Percentiles rank a stretch among this genome's conserved stretches.
Evolutionary conservation across 2,797 vertebrate genomes (phyloP).

Genomic region (Cottoperca gobio): DNA sequence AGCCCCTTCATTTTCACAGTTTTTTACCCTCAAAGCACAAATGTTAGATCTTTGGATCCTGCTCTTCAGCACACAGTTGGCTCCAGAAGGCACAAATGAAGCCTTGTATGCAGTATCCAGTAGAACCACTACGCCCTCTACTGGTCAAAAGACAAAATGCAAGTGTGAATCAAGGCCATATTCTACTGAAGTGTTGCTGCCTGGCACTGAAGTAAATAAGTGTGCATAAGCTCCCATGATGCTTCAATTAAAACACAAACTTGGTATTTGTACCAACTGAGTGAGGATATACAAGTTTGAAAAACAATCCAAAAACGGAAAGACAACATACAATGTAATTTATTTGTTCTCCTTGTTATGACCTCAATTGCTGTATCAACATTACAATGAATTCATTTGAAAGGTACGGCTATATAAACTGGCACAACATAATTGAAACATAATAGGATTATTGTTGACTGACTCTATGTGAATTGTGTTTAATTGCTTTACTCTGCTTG

Average conservation of each 20-base stretch:
- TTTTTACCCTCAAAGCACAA: slow-evolving; percentile 35
- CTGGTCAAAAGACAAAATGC: slow-evolving; percentile 59
- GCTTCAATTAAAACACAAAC: slow-evolving; percentile 34
- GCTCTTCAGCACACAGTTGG: slow-evolving; percentile 31
- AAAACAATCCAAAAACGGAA: not conserved
- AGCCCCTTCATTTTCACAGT: slow-evolving; percentile 38
- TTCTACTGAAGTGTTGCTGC: not conserved
- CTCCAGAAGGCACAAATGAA: slow-evolving; percentile 29
- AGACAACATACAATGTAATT: not conserved
- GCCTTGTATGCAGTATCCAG: slow-evolving; percentile 38
- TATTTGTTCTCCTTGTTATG: not conserved
- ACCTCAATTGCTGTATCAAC: not conserved
- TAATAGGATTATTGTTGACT: slow-evolving; percentile 36
- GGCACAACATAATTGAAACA: slow-evolving; percentile 26
- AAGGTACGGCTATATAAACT: slow-evolving; percentile 8
- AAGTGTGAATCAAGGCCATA: slow-evolving; percentile 2
- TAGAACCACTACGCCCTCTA: slow-evolving; percentile 68
- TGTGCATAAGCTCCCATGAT: slow-evolving; percentile 34
- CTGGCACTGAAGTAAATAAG: slow-evolving; percentile 18
- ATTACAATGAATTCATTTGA: slow-evolving; percentile 18
- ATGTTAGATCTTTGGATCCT: slow-evolving; percentile 26
- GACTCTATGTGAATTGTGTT: slow-evolving; percentile 9
- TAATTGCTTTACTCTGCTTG: slow-evolving; percentile 33
- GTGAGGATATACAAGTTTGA: not conserved
- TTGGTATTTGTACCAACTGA: not conserved